phyloP scores from a whole-genome alignment of 1,140 invertebrate genomes.

The Drosophila quadrilineata region DNA sequence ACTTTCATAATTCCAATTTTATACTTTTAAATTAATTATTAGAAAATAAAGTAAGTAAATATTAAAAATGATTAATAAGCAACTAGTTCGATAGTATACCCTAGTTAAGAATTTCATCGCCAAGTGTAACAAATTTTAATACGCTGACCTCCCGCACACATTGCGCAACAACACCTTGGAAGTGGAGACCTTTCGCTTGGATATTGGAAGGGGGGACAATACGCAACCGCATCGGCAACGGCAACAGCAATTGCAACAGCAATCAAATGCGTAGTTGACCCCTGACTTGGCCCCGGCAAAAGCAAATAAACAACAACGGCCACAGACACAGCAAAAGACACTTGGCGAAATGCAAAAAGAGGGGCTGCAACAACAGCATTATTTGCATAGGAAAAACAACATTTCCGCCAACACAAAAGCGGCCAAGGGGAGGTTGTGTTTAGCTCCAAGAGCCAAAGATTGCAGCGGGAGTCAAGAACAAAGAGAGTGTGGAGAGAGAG shows the following conservation, averaged over 20 bases:
- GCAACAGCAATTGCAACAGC: constrained; percentile 17
- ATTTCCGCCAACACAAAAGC: constrained; percentile 53
- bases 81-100: not conserved
- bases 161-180: constrained; percentile 26
- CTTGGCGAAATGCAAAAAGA: constrained; percentile 42
- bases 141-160: constrained; percentile 46
- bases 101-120: not conserved
- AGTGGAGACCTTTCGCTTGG: too few species aligned
- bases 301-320: constrained; percentile 54
- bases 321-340: constrained; percentile 43
- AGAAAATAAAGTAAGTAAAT: not conserved
- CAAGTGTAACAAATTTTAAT: constrained; percentile 33
- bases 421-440: constrained; percentile 22
- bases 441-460: too few species aligned
- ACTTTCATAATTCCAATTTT: too few species aligned
- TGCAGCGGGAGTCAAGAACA: too few species aligned
- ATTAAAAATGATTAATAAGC: not conserved
- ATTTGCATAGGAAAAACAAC: constrained; percentile 54
- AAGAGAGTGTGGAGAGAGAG: not conserved
- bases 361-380: not conserved
- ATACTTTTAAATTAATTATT: too few species aligned
- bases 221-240: constrained; percentile 5
- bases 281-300: constrained; percentile 40
- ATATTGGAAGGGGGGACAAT: not conserved
- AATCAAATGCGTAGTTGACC: constrained; percentile 56